Conservation (phyloP, 2,797 vertebrate genomes). For the Enteromius afrohamiltoni region DNA sequence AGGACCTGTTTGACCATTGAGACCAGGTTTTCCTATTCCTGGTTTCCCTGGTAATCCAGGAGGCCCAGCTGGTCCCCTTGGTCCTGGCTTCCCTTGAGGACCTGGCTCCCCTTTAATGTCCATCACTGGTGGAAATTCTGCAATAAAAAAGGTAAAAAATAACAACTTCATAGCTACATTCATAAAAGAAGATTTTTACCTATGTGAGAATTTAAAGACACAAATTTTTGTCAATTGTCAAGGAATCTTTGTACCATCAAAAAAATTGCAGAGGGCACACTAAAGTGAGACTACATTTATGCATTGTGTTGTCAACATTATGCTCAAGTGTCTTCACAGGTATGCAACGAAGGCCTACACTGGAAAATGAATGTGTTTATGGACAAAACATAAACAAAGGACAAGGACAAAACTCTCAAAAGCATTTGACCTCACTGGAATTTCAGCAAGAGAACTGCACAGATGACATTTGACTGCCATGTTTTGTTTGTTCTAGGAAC, state of each 20-base stretch:
- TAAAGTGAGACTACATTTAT: neutral
- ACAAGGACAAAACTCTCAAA: conserved; percentile 38
- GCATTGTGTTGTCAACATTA: conserved; percentile 8
- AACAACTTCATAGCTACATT: neutral
- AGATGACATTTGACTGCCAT: conserved; percentile 23
- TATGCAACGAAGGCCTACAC: neutral
- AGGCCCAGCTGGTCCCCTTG: conserved; percentile 88
- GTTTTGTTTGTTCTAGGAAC: conserved; percentile 42
- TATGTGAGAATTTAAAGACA: neutral
- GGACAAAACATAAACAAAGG: conserved; percentile 40
- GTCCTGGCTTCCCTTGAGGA: conserved; percentile 92
- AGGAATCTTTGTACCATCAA: neutral
- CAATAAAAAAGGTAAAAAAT: conserved; percentile 64
- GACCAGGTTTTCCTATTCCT: conserved; percentile 91
- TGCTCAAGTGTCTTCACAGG: conserved; percentile 1
- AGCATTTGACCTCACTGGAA: conserved; percentile 50
- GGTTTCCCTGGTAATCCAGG: conserved; percentile 92
- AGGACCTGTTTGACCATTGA: conserved; percentile 90
- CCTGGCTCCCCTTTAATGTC: conserved; percentile 96
- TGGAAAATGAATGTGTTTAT: conserved; percentile 26
- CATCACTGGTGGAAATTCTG: conserved; percentile 92
- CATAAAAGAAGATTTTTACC: neutral
- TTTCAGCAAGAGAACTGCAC: conserved; percentile 36
- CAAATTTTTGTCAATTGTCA: neutral
- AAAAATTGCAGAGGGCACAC: neutral